Evolutionary conservation across 1,140 invertebrate species (phyloP).

Genomic region (Cherax destructor): DNA sequence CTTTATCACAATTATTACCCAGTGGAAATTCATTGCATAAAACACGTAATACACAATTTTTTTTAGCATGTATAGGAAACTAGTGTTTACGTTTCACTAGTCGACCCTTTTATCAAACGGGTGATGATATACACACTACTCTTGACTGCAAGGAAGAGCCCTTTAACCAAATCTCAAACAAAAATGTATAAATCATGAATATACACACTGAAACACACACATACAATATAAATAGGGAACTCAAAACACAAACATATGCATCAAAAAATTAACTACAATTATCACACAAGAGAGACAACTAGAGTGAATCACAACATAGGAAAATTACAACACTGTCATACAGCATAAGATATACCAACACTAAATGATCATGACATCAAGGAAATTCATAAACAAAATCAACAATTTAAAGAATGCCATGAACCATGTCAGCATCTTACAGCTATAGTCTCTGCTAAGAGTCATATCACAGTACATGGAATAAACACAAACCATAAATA

Average conservation of each 20-base stretch:
- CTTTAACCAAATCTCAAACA: background rate
- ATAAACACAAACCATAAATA: slow-evolving; percentile 3
- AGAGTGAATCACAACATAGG: background rate
- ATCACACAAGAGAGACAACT: background rate
- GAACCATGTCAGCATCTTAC: slow-evolving; percentile 3
- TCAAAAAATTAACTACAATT: background rate
- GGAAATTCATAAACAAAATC: background rate
- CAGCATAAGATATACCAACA: background rate
- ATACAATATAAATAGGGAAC: background rate
- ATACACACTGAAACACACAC: background rate
- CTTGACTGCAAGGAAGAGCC: background rate
- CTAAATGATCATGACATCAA: background rate
- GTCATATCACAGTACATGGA: slow-evolving; percentile 30
- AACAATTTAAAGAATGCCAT: slow-evolving; percentile 12
- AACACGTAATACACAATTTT: background rate
- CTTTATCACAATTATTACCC: background rate
- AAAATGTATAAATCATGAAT: background rate
- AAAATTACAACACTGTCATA: background rate
- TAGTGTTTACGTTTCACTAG: background rate
- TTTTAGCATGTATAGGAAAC: background rate
- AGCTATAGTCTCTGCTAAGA: slow-evolving; percentile 11
- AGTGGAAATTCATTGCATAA: background rate
- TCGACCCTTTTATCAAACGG: background rate
- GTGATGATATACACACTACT: background rate
- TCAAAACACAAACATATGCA: background rate